Conservation (phyloP, 2,888 invertebrate species). For the Papilio protenor region DNA sequence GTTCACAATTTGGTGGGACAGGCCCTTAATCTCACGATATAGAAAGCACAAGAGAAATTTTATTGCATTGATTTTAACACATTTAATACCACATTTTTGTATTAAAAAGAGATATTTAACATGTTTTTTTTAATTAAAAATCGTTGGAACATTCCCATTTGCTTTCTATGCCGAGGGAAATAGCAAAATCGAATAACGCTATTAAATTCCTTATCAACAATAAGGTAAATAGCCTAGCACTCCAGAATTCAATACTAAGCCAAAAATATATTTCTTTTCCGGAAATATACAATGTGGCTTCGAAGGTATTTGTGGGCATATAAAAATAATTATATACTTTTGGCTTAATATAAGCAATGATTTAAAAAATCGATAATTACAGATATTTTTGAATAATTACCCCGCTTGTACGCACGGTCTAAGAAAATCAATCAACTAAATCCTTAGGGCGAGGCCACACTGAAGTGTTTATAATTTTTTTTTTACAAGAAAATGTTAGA, state of each 20-base stretch:
- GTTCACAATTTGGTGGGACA: too few relatives aligned
- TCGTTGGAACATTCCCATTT: neutral
- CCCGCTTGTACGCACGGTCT: neutral
- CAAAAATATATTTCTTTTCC: constrained; percentile 33
- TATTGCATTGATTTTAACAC: constrained; percentile 6
- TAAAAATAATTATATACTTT: constrained; percentile 40
- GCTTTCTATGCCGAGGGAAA: constrained; percentile 4
- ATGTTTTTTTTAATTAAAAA: constrained; percentile 1
- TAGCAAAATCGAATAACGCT: constrained; percentile 46
- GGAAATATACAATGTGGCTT: constrained; percentile 17
- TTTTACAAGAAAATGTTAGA: neutral
- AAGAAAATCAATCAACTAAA: constrained; percentile 22
- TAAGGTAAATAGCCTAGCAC: constrained; percentile 57
- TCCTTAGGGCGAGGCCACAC: constrained; percentile 12
- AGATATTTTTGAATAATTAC: neutral
- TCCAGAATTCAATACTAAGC: constrained; percentile 39
- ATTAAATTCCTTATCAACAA: constrained; percentile 57
- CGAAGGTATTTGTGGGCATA: constrained; percentile 30
- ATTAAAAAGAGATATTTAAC: neutral
- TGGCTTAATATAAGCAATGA: constrained; percentile 41
- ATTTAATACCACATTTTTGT: neutral
- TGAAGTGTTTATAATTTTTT: neutral
- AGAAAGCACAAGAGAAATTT: constrained; percentile 15
- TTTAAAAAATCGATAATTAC: constrained; percentile 25
- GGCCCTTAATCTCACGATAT: neutral